Base-by-base conservation (phyloP, 1,140 invertebrate species). In the Caenorhabditis inopinata region DNA sequence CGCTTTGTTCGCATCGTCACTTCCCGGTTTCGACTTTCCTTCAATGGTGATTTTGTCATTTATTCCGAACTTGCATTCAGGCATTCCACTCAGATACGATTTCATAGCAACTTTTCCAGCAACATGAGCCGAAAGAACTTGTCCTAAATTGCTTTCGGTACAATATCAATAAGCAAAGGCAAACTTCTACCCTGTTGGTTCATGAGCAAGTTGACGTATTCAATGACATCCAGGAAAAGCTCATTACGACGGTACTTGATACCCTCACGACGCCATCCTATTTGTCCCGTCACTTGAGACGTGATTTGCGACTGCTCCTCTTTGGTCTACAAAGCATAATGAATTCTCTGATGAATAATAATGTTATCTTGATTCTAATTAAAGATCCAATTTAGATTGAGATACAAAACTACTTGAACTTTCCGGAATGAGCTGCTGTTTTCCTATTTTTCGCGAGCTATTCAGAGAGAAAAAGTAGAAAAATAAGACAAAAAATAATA, bases 101-200 rank as follows among this genome's bases (percentile, higher is more conserved):
- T 99, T 99, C 97, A 99, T 99, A 0, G 99, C 94, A 46, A 99
- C 96, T 89, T 97, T 97, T 42, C 97, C 97, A 80, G 97, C 97
- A 25, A 99, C 97, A 89, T 99, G 97, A 73, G 97, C 96, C 42
- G 96, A 98, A 32, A 99, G 90, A 18, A 99, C 96, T 92, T 99
- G 97, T 80, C 97, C 93, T 94, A 88, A 74, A 7, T 45, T 1
- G 29, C 6, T 7, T 68, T 68, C 18, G 21, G n/a, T 27, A 68
- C 23, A 68, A 68, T 12, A n/a, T n/a, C n/a, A 27, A 7, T 27
- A 29, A 25, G 58, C 14, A 25, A 5, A 5, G 16, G 23, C 6
- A 9, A 23, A 6, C 25, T 32, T 81, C 83, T 89, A 94, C 94
- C 97, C 92, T 99, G 97, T 7, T 97, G 96, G 62, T 96, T 98